Evolutionary conservation across 2,113 vertebrate species (phyloP).

Genomic region (Crypturellus undulatus): DNA sequence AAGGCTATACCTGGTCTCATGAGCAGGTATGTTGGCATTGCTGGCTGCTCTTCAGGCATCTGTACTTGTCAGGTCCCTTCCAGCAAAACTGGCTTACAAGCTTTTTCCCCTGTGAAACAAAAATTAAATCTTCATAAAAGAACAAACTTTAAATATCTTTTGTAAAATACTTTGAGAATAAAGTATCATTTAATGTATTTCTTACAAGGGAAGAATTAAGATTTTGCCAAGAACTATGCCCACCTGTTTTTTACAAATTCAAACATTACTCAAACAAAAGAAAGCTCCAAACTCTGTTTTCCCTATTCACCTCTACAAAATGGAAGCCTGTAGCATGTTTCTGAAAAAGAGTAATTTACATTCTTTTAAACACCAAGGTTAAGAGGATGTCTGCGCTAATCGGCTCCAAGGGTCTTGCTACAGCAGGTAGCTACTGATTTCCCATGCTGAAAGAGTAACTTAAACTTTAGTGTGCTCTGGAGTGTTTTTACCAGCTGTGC

Average conservation of each 20-base stretch:
- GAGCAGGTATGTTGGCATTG: not conserved
- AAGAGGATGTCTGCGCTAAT: not conserved
- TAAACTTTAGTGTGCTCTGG: not conserved
- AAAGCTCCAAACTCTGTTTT: not conserved
- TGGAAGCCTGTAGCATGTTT: not conserved
- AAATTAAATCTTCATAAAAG: not conserved
- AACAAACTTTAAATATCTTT: not conserved
- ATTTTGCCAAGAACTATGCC: not conserved
- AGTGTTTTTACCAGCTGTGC: not conserved
- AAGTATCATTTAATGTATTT: not conserved
- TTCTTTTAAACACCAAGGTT: not conserved
- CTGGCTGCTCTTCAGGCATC: not conserved
- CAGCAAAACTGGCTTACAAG: not conserved
- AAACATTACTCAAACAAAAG: not conserved
- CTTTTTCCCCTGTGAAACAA: not conserved
- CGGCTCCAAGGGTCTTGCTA: accelerated
- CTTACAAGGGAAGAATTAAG: not conserved
- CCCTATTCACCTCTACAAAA: not conserved
- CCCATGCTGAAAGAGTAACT: not conserved
- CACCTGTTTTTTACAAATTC: not conserved
- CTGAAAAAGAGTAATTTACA: not conserved
- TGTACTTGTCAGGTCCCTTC: not conserved
- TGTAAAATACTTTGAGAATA: not conserved
- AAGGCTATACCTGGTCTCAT: not conserved
- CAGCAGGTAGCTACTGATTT: not conserved